phyloP scores from a whole-genome alignment of 2,113 vertebrate genomes.

The Serranochromis macrocephalus region DNA sequence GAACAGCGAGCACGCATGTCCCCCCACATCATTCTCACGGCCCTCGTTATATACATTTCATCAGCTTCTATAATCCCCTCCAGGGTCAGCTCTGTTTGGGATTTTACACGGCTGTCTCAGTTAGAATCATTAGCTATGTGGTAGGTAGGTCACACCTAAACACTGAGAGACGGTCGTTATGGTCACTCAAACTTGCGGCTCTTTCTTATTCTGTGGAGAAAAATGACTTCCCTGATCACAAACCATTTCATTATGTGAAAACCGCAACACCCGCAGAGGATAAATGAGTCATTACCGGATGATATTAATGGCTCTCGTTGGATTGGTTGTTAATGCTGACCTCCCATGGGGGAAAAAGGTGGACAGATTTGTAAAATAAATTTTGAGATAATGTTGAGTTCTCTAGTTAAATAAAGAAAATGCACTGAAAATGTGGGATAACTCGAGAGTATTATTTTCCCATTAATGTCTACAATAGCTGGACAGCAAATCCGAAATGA shows the following conservation, averaged over 20 bases:
- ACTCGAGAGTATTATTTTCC: background rate
- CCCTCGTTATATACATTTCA: slow-evolving; percentile 31
- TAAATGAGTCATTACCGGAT: slow-evolving; percentile 39
- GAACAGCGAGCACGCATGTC: background rate
- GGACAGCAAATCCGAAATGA: slow-evolving; percentile 1
- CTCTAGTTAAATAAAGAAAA: slow-evolving; percentile 9
- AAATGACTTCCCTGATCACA: slow-evolving; percentile 30
- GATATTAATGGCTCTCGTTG: slow-evolving; percentile 16
- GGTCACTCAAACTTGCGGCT: slow-evolving; percentile 6
- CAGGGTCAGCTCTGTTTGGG: slow-evolving; percentile 21
- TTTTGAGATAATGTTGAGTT: background rate
- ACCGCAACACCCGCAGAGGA: slow-evolving; percentile 17
- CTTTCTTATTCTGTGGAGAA: slow-evolving; percentile 4
- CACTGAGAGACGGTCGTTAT: slow-evolving; percentile 17
- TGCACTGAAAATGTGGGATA: background rate
- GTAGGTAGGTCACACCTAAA: slow-evolving; percentile 28
- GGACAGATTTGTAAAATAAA: slow-evolving; percentile 20
- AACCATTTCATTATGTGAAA: slow-evolving; percentile 41
- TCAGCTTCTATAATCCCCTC: background rate
- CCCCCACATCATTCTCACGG: slow-evolving; percentile 42
- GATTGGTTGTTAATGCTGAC: background rate
- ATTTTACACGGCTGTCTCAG: slow-evolving; percentile 33
- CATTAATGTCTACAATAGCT: background rate
- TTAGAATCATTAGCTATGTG: slow-evolving; percentile 17
- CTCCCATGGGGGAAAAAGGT: background rate